phyloP scores from a whole-genome alignment of 2,797 vertebrate genomes.

The Eulemur rubriventer region DNA sequence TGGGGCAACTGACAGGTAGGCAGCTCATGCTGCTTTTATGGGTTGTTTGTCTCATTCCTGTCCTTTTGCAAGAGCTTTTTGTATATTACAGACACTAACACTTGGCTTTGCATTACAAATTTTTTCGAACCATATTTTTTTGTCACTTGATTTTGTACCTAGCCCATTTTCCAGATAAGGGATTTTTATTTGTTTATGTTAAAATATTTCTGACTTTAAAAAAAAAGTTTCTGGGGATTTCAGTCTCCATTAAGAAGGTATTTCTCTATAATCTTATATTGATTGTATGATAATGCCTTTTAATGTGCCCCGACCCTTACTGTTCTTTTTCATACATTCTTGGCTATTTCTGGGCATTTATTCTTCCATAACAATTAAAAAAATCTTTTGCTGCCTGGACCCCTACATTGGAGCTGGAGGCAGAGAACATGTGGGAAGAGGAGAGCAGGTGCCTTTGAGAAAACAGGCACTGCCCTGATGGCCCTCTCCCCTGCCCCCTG shows the following conservation, averaged over 20 bases:
- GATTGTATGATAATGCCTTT: not conserved
- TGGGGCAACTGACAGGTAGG: not conserved
- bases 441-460: slow-evolving; percentile 31
- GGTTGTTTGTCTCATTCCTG: not conserved
- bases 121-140: not conserved
- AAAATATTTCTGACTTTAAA: not conserved
- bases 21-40: not conserved
- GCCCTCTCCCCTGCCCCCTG: slow-evolving; percentile 54
- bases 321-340: not conserved
- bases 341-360: not conserved
- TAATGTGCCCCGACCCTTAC: not conserved
- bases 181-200: slow-evolving; percentile 32
- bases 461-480: not conserved
- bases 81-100: not conserved
- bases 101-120: not conserved
- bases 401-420: slow-evolving; percentile 69
- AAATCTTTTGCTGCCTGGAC: slow-evolving; percentile 28
- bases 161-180: not conserved
- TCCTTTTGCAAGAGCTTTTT: not conserved
- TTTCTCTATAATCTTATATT: not conserved
- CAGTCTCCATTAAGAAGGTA: not conserved
- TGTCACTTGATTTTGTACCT: slow-evolving; percentile 26
- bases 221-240: not conserved
- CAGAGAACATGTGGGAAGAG: slow-evolving; percentile 45
- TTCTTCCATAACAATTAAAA: not conserved